Conservation (phyloP, 1,140 invertebrate species). For the Musca vetustissima region DNA sequence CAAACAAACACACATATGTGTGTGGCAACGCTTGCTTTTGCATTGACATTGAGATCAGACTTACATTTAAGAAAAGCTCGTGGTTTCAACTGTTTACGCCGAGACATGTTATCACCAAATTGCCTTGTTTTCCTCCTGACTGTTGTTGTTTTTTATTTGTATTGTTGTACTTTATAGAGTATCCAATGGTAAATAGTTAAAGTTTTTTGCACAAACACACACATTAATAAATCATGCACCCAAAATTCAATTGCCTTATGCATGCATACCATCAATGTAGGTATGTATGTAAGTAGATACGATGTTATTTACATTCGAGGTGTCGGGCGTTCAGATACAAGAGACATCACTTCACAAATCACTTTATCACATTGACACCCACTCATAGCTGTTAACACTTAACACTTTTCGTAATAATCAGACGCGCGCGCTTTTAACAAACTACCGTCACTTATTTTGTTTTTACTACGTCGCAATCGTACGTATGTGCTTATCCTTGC, state of each 20-base stretch:
- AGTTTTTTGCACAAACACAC: too few species aligned
- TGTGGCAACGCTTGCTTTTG: neutral
- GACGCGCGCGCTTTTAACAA: slow-evolving; percentile 11
- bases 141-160: neutral
- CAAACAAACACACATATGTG: neutral
- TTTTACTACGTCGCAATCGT: neutral
- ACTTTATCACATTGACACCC: too few species aligned
- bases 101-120: slow-evolving; percentile 39
- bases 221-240: too few species aligned
- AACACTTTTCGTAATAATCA: slow-evolving; percentile 1
- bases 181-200: too few species aligned
- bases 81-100: slow-evolving; percentile 53
- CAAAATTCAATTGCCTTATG: too few species aligned
- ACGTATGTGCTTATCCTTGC: slow-evolving; percentile 29
- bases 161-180: neutral
- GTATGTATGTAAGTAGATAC: too few species aligned
- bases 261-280: too few species aligned
- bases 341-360: too few species aligned
- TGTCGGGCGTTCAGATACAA: too few species aligned
- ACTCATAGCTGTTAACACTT: neutral
- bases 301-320: too few species aligned
- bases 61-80: slow-evolving; percentile 54
- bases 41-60: slow-evolving; percentile 29
- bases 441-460: slow-evolving; percentile 7
- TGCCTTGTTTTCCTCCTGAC: neutral